Base-by-base conservation (phyloP, 2,888 invertebrate species). In the Athalia rosae region DNA sequence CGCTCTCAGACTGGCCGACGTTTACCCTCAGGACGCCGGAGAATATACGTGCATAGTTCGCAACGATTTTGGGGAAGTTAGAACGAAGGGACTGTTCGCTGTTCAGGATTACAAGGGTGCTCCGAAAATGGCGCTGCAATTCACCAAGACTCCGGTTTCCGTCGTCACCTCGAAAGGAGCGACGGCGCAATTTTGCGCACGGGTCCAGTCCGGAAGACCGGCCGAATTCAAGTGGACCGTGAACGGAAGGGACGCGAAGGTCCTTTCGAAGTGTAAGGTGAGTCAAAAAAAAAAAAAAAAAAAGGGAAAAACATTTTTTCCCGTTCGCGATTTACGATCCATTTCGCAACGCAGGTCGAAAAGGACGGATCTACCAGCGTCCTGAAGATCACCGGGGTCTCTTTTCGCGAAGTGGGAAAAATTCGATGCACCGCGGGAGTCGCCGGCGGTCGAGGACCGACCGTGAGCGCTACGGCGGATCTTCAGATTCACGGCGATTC, bases 41-140 rank as follows among this genome's bases (percentile, higher is more conserved):
- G 89, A 91, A 79, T 95, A 95, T 88, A 91, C 92, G 81, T 95
- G 95, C 87, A 92, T 92, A 86, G 93, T 94, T 53, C 92, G 92
- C 83, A 94, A 94, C 85, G 86, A 89, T 53, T 91, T 91, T 84
- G 95, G 94, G 41, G 92, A 93, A 79, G 92, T 93, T 28, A 91
- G 90, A 80, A 92, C 92, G 73, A 91, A 89, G 67, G 92, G 92
- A 76, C 85, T 88, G 47, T 87, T 93, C 56, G 84, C 86, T 15
- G 91, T 93, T 62, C 87, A 90, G 85, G 87, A 86, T 81, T 85
- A 86, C 77, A 87, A 85, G 81, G 83, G 82, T 48, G 80, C 77
- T 41, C 79, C 82, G 6, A 85, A 84, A 78, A 76, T 83, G 64
- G 81, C 84, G 76, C 86, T 92, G 13, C 90, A 91, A 79, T 91